Percentiles rank a stretch among this genome's conserved stretches.
Evolutionary conservation across 2,888 invertebrate genomes (phyloP).

Genomic region (Zaprionus obscuricornis): DNA sequence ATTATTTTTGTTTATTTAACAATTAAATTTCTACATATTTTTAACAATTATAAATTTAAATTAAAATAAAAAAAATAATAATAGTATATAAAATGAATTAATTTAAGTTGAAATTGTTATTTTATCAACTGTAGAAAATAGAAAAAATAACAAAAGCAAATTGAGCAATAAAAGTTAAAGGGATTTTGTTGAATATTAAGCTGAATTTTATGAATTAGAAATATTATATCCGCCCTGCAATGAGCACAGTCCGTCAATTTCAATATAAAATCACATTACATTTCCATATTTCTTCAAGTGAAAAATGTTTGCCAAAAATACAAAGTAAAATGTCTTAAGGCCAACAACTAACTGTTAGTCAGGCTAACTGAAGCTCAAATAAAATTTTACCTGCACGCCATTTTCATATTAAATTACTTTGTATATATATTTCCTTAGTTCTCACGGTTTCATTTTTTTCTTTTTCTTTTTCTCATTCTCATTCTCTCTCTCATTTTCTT

Average conservation of each 20-base stretch:
- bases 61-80: no score
- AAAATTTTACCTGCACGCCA: slow-evolving; percentile 70
- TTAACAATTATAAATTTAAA: no score
- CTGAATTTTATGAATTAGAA: neutral
- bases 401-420: slow-evolving; percentile 79
- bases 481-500: neutral
- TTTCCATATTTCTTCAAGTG: slow-evolving; percentile 44
- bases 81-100: no score
- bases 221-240: slow-evolving; percentile 1
- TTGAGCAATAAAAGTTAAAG: neutral
- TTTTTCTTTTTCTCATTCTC: slow-evolving; percentile 1
- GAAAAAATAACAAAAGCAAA: no score
- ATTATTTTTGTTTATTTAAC: no score
- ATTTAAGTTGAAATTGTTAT: no score
- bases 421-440: slow-evolving; percentile 64
- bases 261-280: slow-evolving; percentile 48
- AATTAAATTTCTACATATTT: no score
- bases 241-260: slow-evolving; percentile 61
- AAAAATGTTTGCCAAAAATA: slow-evolving; percentile 40
- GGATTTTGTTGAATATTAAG: neutral
- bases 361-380: slow-evolving; percentile 63
- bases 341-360: slow-evolving; percentile 37
- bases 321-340: slow-evolving; percentile 52
- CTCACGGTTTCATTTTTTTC: slow-evolving; percentile 16
- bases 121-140: no score